Evolutionary conservation across 2,797 vertebrate species (phyloP), one percentile per base, ranked within the genome.

Genomic region (Tinamus major): DNA sequence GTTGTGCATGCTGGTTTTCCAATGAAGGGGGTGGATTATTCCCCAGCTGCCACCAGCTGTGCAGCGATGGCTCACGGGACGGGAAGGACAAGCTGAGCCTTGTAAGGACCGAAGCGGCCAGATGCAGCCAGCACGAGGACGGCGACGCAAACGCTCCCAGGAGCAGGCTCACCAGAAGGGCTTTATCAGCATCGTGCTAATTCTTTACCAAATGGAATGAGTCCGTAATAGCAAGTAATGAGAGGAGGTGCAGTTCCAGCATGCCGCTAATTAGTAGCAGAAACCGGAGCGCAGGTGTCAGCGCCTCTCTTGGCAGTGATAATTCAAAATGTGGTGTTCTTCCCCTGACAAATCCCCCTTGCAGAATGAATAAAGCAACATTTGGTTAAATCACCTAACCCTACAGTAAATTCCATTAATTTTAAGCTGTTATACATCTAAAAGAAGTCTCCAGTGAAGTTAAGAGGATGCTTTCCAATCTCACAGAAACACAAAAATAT

Each of bases 171-270:
- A 48, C 2, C 3, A 39, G 75, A 85, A 89, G 68, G 37, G 72
- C 41, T 84, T 86, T 56, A 53, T 78, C 69, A 94, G 81, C 82
- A 70, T 29, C 3, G 10, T 14, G 7, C 31, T 83, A 70, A 55
- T 59, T 62, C 49, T 49, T 87, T 49, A 44, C 75, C 51, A 77
- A 81, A 72, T 1, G 4, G 41, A 44, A 58, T 42, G 70, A 91
- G 71, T 51, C 35, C 72, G 67, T 78, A 90, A 94, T 80, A 84
- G 85, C 63, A 63, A 72, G 26, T 84, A 93, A 95, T 48, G 37
- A 95, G 86, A 70, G 42, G 17, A 78, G 65, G 42, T 62, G 64
- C 67, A 31, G 15, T 58, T 76, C 63, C 71, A 83, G 71, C 90
- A 35, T 18, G 79, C 71, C 5, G 21, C 79, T 91, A 89, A 89